A percentile compares a stretch with the other conserved stretches of the same genome.
Conservation (phyloP, 2,797 vertebrate genomes). For the Coregonus suidteri region DNA sequence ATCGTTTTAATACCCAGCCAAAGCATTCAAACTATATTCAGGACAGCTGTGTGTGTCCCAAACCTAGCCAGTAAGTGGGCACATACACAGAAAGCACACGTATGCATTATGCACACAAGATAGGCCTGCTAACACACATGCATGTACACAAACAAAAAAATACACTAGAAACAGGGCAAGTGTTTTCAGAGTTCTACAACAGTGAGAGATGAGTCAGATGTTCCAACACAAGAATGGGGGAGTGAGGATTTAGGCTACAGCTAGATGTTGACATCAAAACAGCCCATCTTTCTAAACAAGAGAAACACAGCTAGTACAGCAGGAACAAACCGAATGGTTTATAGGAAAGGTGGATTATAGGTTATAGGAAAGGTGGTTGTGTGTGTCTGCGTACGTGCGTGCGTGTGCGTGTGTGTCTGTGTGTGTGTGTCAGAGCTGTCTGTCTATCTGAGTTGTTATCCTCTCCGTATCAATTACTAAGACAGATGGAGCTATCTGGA, state of each 20-base stretch:
- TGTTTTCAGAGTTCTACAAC: neutral
- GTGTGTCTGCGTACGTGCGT: too few relatives aligned
- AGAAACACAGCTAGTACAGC: slow-evolving; percentile 20
- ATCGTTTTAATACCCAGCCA: too few relatives aligned
- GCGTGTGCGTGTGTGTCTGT: neutral
- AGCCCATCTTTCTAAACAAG: slow-evolving; percentile 37
- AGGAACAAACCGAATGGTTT: slow-evolving; percentile 32
- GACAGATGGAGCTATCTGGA: slow-evolving; percentile 55
- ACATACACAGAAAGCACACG: neutral
- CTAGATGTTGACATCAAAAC: neutral
- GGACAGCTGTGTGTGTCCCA: neutral
- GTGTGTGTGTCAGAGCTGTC: too few relatives aligned
- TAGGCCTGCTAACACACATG: neutral
- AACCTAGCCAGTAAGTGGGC: neutral
- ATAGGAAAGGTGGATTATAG: too few relatives aligned
- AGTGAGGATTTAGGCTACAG: neutral
- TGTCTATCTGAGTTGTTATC: slow-evolving; percentile 7
- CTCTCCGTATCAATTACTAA: slow-evolving; percentile 55
- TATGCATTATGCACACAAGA: too few relatives aligned
- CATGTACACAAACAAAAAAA: neutral
- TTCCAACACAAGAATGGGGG: neutral
- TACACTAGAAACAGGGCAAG: neutral
- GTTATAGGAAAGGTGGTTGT: too few relatives aligned
- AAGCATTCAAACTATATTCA: too few relatives aligned
- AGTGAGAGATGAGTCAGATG: neutral